Conservation (phyloP, 1,140 invertebrate species). For the Pachyrhynchus sulphureomaculatus region DNA sequence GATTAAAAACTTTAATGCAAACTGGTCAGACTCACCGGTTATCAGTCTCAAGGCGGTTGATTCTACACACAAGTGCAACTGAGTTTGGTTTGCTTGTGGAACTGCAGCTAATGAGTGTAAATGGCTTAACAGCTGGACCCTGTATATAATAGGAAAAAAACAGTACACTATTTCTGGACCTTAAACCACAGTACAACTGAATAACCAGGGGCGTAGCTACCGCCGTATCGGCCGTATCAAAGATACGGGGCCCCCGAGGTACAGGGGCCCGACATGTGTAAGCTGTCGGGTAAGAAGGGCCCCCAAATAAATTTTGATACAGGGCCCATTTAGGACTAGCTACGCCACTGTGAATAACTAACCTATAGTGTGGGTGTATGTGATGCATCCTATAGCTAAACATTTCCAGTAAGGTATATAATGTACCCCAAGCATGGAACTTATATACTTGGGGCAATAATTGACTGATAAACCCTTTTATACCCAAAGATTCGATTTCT, state of each 20-base stretch:
- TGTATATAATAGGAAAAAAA: neutral
- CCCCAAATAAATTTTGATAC: too few relatives aligned
- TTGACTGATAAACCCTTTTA: constrained; percentile 95
- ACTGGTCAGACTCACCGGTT: constrained; percentile 62
- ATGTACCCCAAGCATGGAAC: constrained; percentile 89
- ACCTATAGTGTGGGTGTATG: constrained; percentile 87
- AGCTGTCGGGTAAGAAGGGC: too few relatives aligned
- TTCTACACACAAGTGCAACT: constrained; percentile 92
- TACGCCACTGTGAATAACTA: neutral
- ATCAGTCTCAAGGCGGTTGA: constrained; percentile 90
- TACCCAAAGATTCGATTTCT: constrained; percentile 95
- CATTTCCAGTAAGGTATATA: constrained; percentile 94
- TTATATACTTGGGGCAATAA: constrained; percentile 88
- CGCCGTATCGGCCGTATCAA: too few relatives aligned
- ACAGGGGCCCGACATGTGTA: neutral
- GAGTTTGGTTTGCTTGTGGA: constrained; percentile 92
- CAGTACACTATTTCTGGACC: too few relatives aligned
- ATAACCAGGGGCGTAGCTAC: too few relatives aligned
- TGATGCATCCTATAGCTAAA: constrained; percentile 95
- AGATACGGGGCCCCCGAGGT: too few relatives aligned
- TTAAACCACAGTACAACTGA: too few relatives aligned
- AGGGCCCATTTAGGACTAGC: too few relatives aligned
- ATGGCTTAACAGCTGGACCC: constrained; percentile 87
- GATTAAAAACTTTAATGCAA: too few relatives aligned
- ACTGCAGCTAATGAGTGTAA: constrained; percentile 85